A percentile compares a stretch with the other conserved stretches of the same genome.
These are phyloP conservation scores for Pseudomugil gertrudae DNA, from an alignment of 2,797 vertebrate species.

Conservation along the genomic window DNA sequence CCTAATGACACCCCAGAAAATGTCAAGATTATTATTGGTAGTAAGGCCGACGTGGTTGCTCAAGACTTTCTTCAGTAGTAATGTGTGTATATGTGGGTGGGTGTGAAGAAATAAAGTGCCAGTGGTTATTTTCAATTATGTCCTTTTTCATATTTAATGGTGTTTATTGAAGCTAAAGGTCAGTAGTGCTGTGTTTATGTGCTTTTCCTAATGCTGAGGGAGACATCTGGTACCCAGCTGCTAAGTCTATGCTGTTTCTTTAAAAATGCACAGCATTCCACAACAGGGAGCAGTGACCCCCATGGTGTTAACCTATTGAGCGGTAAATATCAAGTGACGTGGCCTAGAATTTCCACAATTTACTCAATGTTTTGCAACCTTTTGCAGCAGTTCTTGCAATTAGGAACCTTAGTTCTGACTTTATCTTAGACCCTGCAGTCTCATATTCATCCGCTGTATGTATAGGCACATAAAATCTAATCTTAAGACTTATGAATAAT, in stretches of 20 bases:
- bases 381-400: slow-evolving; percentile 28
- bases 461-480: not conserved
- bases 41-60: slow-evolving; percentile 32
- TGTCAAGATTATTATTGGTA: slow-evolving; percentile 65
- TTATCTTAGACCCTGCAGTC: not conserved
- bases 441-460: slow-evolving; percentile 21
- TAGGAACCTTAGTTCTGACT: slow-evolving; percentile 6
- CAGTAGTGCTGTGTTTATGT: slow-evolving; percentile 76
- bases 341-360: slow-evolving; percentile 64
- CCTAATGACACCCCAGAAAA: slow-evolving; percentile 56
- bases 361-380: slow-evolving; percentile 31
- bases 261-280: slow-evolving; percentile 79
- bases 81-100: slow-evolving; percentile 20
- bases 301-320: slow-evolving; percentile 80
- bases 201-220: slow-evolving; percentile 70
- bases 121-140: slow-evolving; percentile 85
- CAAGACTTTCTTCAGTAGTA: slow-evolving; percentile 25
- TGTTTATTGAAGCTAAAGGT: slow-evolving; percentile 86
- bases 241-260: slow-evolving; percentile 76
- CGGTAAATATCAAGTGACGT: slow-evolving; percentile 81
- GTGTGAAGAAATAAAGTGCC: slow-evolving; percentile 56
- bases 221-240: slow-evolving; percentile 73
- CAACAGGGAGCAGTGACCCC: slow-evolving; percentile 75
- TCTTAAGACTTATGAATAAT: not conserved
- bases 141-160: slow-evolving; percentile 88